Evolutionary conservation across 2,113 vertebrate species (phyloP).

Genomic region (Etia nguti): DNA sequence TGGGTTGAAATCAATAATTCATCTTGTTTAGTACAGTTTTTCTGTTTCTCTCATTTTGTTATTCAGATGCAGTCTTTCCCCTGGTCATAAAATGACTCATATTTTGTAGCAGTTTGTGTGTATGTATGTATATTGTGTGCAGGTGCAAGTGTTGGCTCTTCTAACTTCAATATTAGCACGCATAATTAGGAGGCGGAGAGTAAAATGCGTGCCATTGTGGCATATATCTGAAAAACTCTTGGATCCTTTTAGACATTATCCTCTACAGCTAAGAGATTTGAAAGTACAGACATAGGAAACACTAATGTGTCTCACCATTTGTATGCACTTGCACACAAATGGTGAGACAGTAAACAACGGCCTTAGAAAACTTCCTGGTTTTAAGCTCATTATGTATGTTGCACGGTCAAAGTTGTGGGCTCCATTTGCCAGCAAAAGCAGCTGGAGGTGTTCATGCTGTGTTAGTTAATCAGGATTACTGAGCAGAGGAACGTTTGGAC

Average conservation of each 20-base stretch:
- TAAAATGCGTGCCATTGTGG: background rate
- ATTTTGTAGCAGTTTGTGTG: background rate
- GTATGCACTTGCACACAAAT: background rate
- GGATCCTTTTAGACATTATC: constrained; percentile 10
- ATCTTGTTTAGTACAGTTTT: background rate
- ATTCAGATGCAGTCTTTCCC: background rate
- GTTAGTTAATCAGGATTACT: constrained; percentile 60
- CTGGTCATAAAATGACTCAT: background rate
- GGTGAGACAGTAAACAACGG: background rate
- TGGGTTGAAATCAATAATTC: background rate
- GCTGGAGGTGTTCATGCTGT: constrained; percentile 49
- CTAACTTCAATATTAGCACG: background rate
- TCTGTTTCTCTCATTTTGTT: background rate
- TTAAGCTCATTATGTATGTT: constrained; percentile 34
- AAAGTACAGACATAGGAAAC: background rate
- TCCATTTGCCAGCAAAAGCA: constrained; percentile 18
- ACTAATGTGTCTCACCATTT: background rate
- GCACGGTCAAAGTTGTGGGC: constrained; percentile 2
- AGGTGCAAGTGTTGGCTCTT: background rate
- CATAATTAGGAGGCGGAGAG: background rate
- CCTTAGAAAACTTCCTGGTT: constrained; percentile 5
- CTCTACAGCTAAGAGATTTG: background rate
- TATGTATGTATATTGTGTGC: background rate
- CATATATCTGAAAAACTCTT: background rate
- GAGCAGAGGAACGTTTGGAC: constrained; percentile 36